Percentiles rank a stretch among this genome's conserved stretches.
phyloP scores from a whole-genome alignment of 64 coral and sea anemone genomes.

The Actinia tenebrosa region DNA sequence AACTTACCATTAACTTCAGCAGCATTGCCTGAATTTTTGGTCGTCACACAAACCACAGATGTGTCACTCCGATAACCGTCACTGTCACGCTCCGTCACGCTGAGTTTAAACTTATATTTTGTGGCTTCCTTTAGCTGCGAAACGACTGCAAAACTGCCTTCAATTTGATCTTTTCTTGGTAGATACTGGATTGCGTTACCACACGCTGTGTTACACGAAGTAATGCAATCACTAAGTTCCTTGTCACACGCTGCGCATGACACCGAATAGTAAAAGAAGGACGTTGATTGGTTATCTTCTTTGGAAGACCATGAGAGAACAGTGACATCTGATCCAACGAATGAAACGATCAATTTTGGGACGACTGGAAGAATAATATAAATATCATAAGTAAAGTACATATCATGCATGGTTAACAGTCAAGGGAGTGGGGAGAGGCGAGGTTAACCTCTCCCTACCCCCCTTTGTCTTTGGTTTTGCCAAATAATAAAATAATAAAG shows the following conservation, averaged over 20 bases:
- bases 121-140: constrained; percentile 7
- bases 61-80: background rate
- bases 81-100: constrained; percentile 16
- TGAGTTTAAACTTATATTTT: constrained; percentile 24
- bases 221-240: background rate
- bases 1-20: background rate
- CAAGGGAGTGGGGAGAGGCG: background rate
- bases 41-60: background rate
- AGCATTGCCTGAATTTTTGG: background rate
- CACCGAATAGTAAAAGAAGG: constrained; percentile 20
- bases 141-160: constrained; percentile 21
- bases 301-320: constrained; percentile 17
- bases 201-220: background rate
- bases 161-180: constrained; percentile 11
- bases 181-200: constrained; percentile 11
- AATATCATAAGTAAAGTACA: no score
- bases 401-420: background rate
- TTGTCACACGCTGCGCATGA: constrained; percentile 21
- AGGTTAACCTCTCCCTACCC: background rate
- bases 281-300: background rate
- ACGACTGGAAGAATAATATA: background rate
- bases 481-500: background rate
- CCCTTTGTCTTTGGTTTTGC: background rate
- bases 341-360: background rate
- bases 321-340: background rate